Base-by-base conservation (phyloP, 2,113 vertebrate genomes). In the Electrona antarctica region DNA sequence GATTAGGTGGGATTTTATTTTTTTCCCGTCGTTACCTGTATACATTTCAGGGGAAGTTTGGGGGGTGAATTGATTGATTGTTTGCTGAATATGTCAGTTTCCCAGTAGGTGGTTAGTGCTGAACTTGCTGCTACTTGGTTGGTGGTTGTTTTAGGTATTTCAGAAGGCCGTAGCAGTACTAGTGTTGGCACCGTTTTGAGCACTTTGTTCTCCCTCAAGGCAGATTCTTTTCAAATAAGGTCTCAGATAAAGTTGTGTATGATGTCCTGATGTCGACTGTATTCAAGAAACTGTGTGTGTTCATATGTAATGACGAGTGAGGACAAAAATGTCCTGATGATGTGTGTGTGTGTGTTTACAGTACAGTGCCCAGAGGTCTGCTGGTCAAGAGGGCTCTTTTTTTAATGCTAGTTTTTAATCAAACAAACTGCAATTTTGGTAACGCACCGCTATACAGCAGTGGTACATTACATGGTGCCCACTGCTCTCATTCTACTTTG, bases 1-100 rank as follows among this genome's bases (percentile, higher is more conserved):
- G 63, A 12, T 54, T 82, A 5, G 21, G 74, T 78, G 56, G 33
- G 33, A 41, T 41, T 41, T 41, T 41, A 41, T 41, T 41, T 41
- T 41, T 69, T 81, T 71, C 45, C 33, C 63, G 50, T 81, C 64
- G 55, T 83, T 69, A 56, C 69, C 72, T 81, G 74, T 83, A 80
- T 74, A 80, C 85, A 88, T 91, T 91, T 88, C 90, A 85, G 76
- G 79, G 83, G 80, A 57, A 15, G 41, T 10, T 10, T 28, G 48
- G 57, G 21, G 48, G 61, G 50, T 15, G 63, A 72, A 66, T n/a
- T 66, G 33, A 61, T 79, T 67, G 48, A 59, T 58, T 56, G 67
- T 63, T 33, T 28, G 64, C 49, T 73, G 41, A 64, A 33, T 74
- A 64, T 76, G 81, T 85, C 83, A 80, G 78, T 81, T 65, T 12